Evolutionary conservation across 2,797 vertebrate genomes (phyloP).

Genomic region (Gobio occitaniae): DNA sequence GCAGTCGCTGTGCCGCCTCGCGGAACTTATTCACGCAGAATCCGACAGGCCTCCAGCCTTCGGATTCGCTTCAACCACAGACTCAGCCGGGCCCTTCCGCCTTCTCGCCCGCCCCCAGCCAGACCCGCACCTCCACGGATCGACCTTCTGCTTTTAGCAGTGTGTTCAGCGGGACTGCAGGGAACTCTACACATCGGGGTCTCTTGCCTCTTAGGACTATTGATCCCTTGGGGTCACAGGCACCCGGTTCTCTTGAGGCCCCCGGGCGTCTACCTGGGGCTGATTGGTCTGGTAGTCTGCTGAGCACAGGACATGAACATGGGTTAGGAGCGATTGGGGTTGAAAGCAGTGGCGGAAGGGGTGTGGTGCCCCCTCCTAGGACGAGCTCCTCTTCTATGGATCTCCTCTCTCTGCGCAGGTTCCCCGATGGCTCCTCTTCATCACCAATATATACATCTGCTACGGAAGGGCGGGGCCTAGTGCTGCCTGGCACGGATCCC

Average conservation of each 20-base stretch:
- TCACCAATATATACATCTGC: conserved; percentile 96
- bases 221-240: conserved; percentile 81
- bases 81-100: conserved; percentile 79
- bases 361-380: conserved; percentile 90
- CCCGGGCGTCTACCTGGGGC: conserved; percentile 76
- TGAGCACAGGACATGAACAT: conserved; percentile 75
- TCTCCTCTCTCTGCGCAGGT: conserved; percentile 90
- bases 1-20: conserved; percentile 89
- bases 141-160: conserved; percentile 97
- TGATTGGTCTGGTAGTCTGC: conserved; percentile 91
- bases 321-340: conserved; percentile 58
- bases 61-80: conserved; percentile 78
- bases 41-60: conserved; percentile 75
- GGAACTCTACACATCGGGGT: conserved; percentile 85
- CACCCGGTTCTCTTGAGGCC: conserved; percentile 49
- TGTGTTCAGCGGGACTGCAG: conserved; percentile 90
- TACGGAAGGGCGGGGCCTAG: conserved; percentile 91
- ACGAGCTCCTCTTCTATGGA: conserved; percentile 95
- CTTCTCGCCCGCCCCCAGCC: conserved; percentile 92
- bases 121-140: conserved; percentile 87
- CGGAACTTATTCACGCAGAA: conserved; percentile 80
- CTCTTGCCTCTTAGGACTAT: conserved; percentile 78
- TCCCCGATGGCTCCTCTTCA: conserved; percentile 91
- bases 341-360: conserved; percentile 63
- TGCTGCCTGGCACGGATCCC: conserved; percentile 74